Evolutionary conservation across 2,797 vertebrate species (phyloP).

Genomic region (Diplodus sargus): DNA sequence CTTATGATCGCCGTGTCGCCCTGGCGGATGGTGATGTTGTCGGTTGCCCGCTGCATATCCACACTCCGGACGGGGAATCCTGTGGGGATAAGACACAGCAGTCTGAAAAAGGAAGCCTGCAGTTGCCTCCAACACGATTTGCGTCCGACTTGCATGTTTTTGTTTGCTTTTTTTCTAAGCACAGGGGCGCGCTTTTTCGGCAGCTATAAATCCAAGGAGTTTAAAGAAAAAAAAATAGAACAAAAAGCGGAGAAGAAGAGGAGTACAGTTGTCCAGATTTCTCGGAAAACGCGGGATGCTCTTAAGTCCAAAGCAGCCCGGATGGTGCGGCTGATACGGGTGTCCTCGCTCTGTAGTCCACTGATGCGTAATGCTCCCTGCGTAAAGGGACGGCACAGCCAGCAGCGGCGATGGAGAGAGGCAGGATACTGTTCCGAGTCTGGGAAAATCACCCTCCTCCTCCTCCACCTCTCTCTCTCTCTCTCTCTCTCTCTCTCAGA

Average conservation of each 20-base stretch:
- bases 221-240: neutral
- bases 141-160: constrained; percentile 90
- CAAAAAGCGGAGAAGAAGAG: neutral
- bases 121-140: constrained; percentile 94
- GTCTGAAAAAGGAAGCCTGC: constrained; percentile 96
- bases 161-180: constrained; percentile 29
- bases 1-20: constrained; percentile 98
- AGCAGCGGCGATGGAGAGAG: constrained; percentile 61
- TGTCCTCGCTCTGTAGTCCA: constrained; percentile 56
- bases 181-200: constrained; percentile 56
- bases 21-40: constrained; percentile 99
- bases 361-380: constrained; percentile 65
- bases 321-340: neutral
- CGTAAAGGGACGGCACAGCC: constrained; percentile 65
- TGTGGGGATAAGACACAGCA: constrained; percentile 99
- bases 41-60: constrained; percentile 97
- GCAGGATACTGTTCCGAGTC: constrained; percentile 65
- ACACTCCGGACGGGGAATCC: constrained; percentile 98
- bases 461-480: constrained; percentile 36
- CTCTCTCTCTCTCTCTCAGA: constrained; percentile 63
- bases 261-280: constrained; percentile 69
- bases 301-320: constrained; percentile 60
- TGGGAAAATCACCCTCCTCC: constrained; percentile 74
- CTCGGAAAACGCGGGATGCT: constrained; percentile 26
- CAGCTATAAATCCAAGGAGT: constrained; percentile 69